Base-by-base conservation (phyloP, 2,888 invertebrate genomes). In the Heliconius hortense region DNA sequence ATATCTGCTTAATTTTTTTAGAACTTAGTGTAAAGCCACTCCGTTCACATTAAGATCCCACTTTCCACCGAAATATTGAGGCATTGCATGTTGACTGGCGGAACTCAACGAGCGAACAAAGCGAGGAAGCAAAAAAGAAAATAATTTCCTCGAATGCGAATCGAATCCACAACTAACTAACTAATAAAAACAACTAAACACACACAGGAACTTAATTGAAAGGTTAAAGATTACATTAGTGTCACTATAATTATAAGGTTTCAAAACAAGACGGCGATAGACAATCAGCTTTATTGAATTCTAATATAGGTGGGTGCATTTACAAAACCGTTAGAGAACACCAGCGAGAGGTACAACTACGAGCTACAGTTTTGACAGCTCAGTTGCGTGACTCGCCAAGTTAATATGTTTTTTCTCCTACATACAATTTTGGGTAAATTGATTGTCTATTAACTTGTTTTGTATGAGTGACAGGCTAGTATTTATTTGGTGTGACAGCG, bases 391-490 rank as follows among this genome's bases (percentile, higher is more conserved):
- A 88, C 89, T 84, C 83, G 82, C 83, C 83, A 82, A 82, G 81
- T 82, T 87, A 87, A 86, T 88, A 84, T 81, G 82, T 84, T 85
- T 87, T 88, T 85, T 89, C 86, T 84, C 81, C 82, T 82, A 85
- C 84, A 84, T 82, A 83, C 81, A 85, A 83, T 86, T 87, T 88
- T 82, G 81, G 84, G 83, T 85, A 88, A 90, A 90, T 90, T 91
- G 89, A 89, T 89, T 88, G 84, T 86, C 87, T 88, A 89, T 90
- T 89, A 89, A 86, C 86, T 87, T 87, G 87, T 90, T 89, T 83
- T 84, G 77, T 82, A 35, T 56, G 84, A 85, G 85, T 89, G 90
- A 88, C 89, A 88, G 88, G 86, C 80, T 82, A 83, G 81, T 83
- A 87, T 88, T 87, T 62, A 72, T 48, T 72, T 64, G 72, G 28